A percentile compares a stretch with the other conserved stretches of the same genome.
Evolutionary conservation across 2,113 vertebrate genomes (phyloP).

Genomic region (Pseudopipra pipra): DNA sequence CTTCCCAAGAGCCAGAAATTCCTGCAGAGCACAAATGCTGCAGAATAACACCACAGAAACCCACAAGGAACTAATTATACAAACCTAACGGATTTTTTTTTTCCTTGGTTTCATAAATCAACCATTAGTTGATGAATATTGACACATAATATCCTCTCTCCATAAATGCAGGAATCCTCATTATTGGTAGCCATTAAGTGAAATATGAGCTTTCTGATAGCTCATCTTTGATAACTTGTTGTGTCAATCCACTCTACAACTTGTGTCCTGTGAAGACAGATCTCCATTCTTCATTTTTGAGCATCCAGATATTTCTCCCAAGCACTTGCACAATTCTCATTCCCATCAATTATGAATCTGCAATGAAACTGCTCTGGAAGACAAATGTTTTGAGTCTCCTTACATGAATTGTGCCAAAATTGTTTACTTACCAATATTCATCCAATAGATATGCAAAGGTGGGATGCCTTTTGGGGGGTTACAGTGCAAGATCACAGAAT

Average conservation of each 20-base stretch:
- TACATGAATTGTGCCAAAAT: background rate
- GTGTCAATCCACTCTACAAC: background rate
- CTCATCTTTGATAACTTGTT: background rate
- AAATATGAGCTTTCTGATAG: background rate
- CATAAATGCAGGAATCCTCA: background rate
- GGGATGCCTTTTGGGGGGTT: constrained; percentile 91
- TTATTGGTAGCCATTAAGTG: background rate
- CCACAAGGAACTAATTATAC: background rate
- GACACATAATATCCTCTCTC: background rate
- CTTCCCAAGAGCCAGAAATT: background rate
- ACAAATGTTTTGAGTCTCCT: background rate
- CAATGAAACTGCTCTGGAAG: background rate
- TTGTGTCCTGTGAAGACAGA: background rate
- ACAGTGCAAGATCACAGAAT: constrained; percentile 85
- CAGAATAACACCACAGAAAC: background rate
- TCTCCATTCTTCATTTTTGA: background rate
- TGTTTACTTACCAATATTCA: constrained; percentile 90
- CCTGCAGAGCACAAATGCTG: background rate
- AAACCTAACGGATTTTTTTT: background rate
- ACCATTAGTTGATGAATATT: background rate
- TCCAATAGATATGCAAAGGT: constrained; percentile 94
- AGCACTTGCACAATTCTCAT: background rate
- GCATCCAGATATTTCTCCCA: background rate
- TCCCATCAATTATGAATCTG: background rate
- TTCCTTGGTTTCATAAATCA: background rate